phyloP scores from a whole-genome alignment of 2,888 invertebrate species.

The Andricus quercusramuli region DNA sequence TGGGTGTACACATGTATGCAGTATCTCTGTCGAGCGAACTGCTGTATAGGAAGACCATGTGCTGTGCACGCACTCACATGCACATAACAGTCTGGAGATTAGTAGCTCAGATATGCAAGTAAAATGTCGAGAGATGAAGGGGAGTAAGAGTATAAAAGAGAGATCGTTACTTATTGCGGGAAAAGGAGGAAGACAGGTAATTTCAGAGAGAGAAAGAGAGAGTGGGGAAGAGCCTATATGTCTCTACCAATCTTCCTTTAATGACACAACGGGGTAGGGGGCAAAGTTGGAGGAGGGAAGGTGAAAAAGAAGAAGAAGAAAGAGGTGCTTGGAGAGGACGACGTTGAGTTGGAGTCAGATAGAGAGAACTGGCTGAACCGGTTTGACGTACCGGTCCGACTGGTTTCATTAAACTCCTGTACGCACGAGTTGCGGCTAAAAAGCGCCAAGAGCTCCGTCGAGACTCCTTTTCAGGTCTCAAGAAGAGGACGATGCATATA shows the following conservation, averaged over 20 bases:
- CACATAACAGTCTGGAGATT: slow-evolving; percentile 53
- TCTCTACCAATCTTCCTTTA: slow-evolving; percentile 54
- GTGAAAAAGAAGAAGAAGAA: slow-evolving; percentile 47
- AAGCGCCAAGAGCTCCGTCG: slow-evolving; percentile 41
- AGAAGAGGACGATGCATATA: slow-evolving; percentile 15
- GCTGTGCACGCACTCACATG: slow-evolving; percentile 31
- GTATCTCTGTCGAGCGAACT: slow-evolving; percentile 57
- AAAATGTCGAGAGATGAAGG: slow-evolving; percentile 21
- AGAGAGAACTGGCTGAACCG: slow-evolving; percentile 70
- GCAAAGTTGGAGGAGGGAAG: slow-evolving; percentile 44
- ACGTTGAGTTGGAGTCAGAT: slow-evolving; percentile 45
- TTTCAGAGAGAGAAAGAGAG: slow-evolving; percentile 44
- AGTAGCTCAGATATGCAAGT: slow-evolving; percentile 59
- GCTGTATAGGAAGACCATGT: slow-evolving; percentile 25
- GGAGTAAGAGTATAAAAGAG: slow-evolving; percentile 19
- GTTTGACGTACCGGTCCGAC: slow-evolving; percentile 69
- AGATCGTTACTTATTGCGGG: slow-evolving; percentile 50
- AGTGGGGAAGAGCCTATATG: slow-evolving; percentile 40
- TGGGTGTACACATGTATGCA: slow-evolving; percentile 54
- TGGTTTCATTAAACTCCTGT: slow-evolving; percentile 74
- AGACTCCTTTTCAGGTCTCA: slow-evolving; percentile 32
- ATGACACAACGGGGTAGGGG: slow-evolving; percentile 48
- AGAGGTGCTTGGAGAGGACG: slow-evolving; percentile 50
- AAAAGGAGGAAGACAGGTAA: slow-evolving; percentile 43
- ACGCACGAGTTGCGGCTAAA: slow-evolving; percentile 46